These are phyloP conservation scores for Tenrec ecaudatus DNA, from an alignment of 2,113 vertebrate species.

Conservation along the genomic window DNA sequence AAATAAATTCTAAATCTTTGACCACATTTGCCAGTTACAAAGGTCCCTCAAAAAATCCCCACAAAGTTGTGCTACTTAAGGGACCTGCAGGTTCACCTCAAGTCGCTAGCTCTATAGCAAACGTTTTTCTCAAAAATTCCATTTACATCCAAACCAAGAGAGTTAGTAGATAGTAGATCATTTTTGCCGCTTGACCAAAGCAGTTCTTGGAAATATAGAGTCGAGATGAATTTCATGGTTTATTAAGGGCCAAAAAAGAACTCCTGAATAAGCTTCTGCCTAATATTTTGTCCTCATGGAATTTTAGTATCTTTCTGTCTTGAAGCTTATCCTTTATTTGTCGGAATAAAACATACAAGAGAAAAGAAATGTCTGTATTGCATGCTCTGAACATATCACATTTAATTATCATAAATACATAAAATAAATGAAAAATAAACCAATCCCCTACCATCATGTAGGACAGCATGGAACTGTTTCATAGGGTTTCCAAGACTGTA, in stretches of 20 bases:
- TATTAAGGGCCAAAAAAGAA: neutral
- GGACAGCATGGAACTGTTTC: no score
- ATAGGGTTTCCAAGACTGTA: no score
- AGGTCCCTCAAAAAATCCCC: neutral
- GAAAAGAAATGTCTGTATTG: neutral
- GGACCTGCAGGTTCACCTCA: rapidly evolving
- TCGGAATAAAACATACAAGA: neutral
- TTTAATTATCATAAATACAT: no score
- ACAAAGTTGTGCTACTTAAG: neutral
- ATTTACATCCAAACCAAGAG: conserved; percentile 5
- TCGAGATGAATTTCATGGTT: neutral
- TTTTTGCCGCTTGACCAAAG: neutral
- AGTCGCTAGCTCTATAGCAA: neutral
- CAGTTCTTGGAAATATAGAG: neutral
- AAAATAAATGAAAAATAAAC: no score
- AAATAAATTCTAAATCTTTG: neutral
- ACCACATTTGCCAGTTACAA: neutral
- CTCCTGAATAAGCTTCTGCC: neutral
- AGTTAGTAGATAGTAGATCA: no score
- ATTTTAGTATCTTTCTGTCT: no score
- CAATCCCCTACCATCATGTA: no score
- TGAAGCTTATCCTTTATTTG: neutral
- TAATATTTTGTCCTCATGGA: neutral
- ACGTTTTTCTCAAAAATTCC: conserved; percentile 12
- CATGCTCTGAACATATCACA: neutral